These are phyloP conservation scores for Caenorhabditis sulstoni DNA, from an alignment of 2,888 invertebrate genomes.

Conservation along the genomic window DNA sequence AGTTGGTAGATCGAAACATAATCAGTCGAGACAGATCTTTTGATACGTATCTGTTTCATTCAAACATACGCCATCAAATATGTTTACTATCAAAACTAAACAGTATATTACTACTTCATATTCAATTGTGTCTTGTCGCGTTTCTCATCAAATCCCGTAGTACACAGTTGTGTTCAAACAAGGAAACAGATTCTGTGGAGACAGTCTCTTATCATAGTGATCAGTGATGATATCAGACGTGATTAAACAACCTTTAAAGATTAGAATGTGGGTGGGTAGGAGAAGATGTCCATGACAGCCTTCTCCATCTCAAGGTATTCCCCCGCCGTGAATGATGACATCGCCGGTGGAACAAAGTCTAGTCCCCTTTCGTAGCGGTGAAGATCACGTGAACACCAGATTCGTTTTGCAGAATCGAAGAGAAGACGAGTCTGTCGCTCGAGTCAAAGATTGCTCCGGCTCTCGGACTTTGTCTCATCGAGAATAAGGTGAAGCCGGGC, in stretches of 20 bases:
- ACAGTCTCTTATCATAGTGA: constrained; percentile 10
- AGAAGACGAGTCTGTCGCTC: no score
- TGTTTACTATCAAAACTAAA: constrained; percentile 18
- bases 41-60: no score
- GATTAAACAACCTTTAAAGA: constrained; percentile 40
- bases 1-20: not conserved
- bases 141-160: constrained; percentile 31
- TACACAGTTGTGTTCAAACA: constrained; percentile 27
- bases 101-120: constrained; percentile 21
- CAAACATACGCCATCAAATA: constrained; percentile 6
- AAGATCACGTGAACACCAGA: constrained; percentile 12
- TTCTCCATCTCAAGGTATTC: constrained; percentile 41
- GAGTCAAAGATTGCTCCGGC: constrained; percentile 51
- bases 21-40: constrained; percentile 12
- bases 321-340: constrained; percentile 28
- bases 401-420: not conserved
- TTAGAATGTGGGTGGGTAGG: not conserved
- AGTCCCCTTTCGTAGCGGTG: not conserved
- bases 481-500: constrained; percentile 80
- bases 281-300: constrained; percentile 35
- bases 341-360: not conserved
- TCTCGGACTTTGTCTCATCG: constrained; percentile 63
- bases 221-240: constrained; percentile 49
- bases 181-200: constrained; percentile 25
- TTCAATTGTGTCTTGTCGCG: constrained; percentile 35